Percentiles rank a stretch among this genome's conserved stretches.
Conservation (phyloP, 2,113 vertebrate genomes). For the Lonchura striata region DNA sequence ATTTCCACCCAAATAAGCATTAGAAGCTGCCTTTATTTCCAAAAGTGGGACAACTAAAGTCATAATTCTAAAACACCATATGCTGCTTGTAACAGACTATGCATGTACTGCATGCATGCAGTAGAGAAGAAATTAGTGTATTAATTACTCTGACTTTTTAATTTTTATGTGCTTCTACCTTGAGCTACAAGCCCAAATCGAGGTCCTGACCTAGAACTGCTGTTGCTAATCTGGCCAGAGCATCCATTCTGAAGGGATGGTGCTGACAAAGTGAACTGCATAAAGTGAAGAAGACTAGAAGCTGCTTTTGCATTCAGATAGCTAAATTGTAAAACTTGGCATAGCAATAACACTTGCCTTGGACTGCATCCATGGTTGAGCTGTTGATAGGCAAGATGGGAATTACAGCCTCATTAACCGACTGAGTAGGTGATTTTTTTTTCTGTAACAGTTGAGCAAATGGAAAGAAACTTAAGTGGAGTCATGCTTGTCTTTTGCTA, state of each 20-base stretch:
- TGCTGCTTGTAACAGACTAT: neutral
- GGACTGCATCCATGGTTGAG: neutral
- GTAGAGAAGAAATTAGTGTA: neutral
- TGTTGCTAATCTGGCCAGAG: neutral
- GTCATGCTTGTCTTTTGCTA: neutral
- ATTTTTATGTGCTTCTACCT: neutral
- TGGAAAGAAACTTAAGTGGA: constrained; percentile 9
- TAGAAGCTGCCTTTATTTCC: neutral
- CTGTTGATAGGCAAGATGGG: constrained; percentile 34
- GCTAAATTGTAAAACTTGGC: constrained; percentile 37
- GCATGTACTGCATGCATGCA: neutral
- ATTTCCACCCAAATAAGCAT: neutral
- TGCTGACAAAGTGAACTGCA: neutral
- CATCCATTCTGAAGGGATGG: neutral
- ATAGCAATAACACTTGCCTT: neutral
- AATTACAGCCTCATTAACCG: constrained; percentile 37
- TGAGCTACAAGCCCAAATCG: neutral
- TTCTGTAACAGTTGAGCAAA: neutral
- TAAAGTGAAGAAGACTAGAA: neutral
- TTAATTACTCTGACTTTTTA: neutral
- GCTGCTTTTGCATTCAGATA: neutral
- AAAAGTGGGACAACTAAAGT: neutral
- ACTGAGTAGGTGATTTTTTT: neutral
- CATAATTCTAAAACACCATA: neutral
- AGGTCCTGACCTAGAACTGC: neutral